Base-by-base conservation (phyloP, 2,113 vertebrate species). In the Spermophilus dauricus region DNA sequence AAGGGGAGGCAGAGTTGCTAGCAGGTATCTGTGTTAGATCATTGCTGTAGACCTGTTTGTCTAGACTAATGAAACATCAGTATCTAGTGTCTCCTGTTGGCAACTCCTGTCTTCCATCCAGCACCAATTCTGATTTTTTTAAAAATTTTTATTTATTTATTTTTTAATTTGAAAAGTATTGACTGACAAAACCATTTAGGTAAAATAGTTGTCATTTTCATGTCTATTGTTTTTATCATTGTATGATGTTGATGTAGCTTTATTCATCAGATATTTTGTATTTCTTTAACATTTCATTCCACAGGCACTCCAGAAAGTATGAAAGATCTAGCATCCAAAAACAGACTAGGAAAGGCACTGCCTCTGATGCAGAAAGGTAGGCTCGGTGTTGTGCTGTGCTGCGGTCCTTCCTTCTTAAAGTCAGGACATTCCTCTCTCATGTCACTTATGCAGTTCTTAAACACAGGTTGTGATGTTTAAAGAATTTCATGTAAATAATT, bases 281-380 rank as follows among this genome's bases (percentile, higher is more conserved):
- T 98, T 98, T 98, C 98, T 98, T 97, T 98, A 98, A 98, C 99
- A 97, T 99, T 98, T 99, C 98, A 98, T 98, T 93, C 98, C 97
- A 95, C 99, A 99, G 99, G 99, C 99, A 99, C 98, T 98, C 99
- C 98, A 99, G 99, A 99, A 99, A 99, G 98, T 98, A 99, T 98
- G 99, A 99, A 98, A 99, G 99, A 99, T 99, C 99, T 98, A 99
- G 99, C 99, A 99, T 98, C 99, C 99, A 99, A 97, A 99, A 99
- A 98, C 99, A 99, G 97, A 98, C 99, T 99, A 99, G 98, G 98
- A 99, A 99, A 99, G 98, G 97, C 98, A 98, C 99, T 39, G 84
- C 98, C 97, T 82, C 98, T 98, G 99, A 99, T 97, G 98, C 98
- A 89, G 99, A 99, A 99, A 99, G 99, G 99, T 99, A 99, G 99